Percentiles rank a stretch among this genome's conserved stretches.
Conservation (phyloP, 2,888 invertebrate genomes). For the Pristionchus mayeri region DNA sequence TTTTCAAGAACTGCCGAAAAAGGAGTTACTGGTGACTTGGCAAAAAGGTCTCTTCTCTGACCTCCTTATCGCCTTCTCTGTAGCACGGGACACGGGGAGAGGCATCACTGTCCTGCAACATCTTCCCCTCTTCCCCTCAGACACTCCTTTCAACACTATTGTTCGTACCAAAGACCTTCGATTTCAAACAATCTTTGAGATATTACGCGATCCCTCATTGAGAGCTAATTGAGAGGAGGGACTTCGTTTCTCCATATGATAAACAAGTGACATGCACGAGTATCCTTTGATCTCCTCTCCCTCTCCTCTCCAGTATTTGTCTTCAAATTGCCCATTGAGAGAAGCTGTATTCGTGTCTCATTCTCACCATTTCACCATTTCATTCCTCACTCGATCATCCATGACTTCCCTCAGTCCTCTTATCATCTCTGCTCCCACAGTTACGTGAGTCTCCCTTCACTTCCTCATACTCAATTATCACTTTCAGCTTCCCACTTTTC, state of each 20-base stretch:
- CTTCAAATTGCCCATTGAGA: background rate
- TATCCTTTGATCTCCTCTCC: background rate
- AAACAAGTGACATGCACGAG: background rate
- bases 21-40: too few relatives aligned
- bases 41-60: background rate
- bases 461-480: background rate
- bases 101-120: conserved; percentile 16
- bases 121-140: background rate
- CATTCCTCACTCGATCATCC: background rate
- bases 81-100: conserved; percentile 24
- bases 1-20: too few relatives aligned
- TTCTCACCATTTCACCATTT: background rate
- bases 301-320: background rate
- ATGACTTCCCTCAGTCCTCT: background rate
- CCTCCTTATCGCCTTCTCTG: conserved; percentile 1
- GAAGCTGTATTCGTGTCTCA: background rate
- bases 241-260: too few relatives aligned
- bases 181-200: too few relatives aligned
- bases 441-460: background rate
- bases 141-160: background rate
- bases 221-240: too few relatives aligned
- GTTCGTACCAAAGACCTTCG: too few relatives aligned
- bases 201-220: too few relatives aligned
- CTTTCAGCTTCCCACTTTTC: background rate
- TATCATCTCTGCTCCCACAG: background rate